Base-by-base conservation (phyloP, 2,888 invertebrate genomes). In the Ochropleura leucogaster region DNA sequence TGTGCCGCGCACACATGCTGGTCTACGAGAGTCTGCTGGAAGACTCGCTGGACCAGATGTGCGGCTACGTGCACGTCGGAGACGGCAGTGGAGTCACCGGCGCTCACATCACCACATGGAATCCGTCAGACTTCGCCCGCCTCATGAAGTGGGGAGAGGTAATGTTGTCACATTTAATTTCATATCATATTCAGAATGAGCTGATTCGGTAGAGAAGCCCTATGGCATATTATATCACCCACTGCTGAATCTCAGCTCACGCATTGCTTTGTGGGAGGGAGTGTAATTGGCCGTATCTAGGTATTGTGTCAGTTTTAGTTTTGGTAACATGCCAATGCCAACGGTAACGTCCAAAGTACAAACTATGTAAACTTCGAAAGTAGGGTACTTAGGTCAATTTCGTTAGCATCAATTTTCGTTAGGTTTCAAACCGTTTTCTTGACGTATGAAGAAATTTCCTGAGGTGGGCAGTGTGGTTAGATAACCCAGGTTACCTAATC, bases 111-210 rank as follows among this genome's bases (percentile, higher is more conserved):
- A 97, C 98, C 49, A 96, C 97, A 53, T 98, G 98, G 97, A 97
- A 97, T 85, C 98, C 98, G 16, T 96, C 97, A 16, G 98, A 98
- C 93, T 98, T 98, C 89, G 97, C 97, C 0, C 97, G 97, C 57
- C 92, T 98, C 51, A 95, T 98, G 74, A 97, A 97, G 91, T 98
- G 98, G 98, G 98, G 98, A 87, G 98, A 98, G 96, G 97, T 97
- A 91, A 82, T 16, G n/a, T 65, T 44, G 42, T 47, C 47, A 42
- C 40, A 40, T 49, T 16, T 30, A n/a, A 47, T 44, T 51, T 8
- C 10, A 30, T 51, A 20, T 18, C 8, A 40, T 16, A 59, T 59
- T 59, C 40, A n/a, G 9, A 40, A 40, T 40, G 30, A 59, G 5
- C 18, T n/a, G 14, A 44, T 12, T 14, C 12, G 20, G 16, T 8